A percentile compares a stretch with the other conserved stretches of the same genome.
Evolutionary conservation across 2,797 vertebrate species (phyloP).

Genomic region (Poeciliopsis gracilis): DNA sequence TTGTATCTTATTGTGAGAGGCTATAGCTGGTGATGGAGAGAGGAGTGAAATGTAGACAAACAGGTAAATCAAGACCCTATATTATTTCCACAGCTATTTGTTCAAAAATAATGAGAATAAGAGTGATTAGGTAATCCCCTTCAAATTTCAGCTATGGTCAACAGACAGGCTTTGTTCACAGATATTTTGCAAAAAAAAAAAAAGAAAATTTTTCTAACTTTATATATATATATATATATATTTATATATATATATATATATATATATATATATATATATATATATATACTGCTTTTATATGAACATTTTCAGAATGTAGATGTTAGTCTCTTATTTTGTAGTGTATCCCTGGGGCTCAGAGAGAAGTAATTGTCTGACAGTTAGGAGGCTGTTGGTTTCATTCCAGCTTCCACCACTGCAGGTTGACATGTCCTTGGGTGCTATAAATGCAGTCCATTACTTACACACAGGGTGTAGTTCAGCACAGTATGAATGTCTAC

Average conservation of each 20-base stretch:
- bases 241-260: too few species aligned
- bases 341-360: background rate
- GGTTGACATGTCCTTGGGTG: background rate
- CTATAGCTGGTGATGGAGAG: background rate
- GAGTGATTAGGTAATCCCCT: background rate
- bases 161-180: background rate
- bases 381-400: background rate
- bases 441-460: background rate
- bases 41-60: background rate
- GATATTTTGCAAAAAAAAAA: background rate
- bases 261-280: too few species aligned
- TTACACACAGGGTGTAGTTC: background rate
- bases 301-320: background rate
- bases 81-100: background rate
- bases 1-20: background rate
- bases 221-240: too few species aligned
- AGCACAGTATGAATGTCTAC: background rate
- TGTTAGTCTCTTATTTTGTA: background rate
- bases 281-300: too few species aligned
- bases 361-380: slow-evolving; percentile 2
- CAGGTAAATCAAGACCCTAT: background rate
- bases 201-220: too few species aligned
- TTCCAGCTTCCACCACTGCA: slow-evolving; percentile 6
- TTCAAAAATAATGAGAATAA: background rate
- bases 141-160: background rate